Evolutionary conservation across 2,888 invertebrate species (phyloP), one percentile per base, ranked within the genome.

Genomic region (Aporophyla lueneburgensis): DNA sequence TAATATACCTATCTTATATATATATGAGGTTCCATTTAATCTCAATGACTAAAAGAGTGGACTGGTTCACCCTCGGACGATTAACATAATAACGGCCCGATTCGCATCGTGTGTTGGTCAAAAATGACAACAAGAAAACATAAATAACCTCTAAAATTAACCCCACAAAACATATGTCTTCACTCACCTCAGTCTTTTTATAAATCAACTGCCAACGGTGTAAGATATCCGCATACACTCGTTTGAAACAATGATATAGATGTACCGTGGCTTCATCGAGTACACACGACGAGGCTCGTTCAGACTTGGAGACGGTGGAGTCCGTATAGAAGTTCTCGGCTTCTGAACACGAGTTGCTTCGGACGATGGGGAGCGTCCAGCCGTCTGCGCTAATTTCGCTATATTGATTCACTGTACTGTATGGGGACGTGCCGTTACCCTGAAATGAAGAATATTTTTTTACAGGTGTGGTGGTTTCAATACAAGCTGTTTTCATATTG

Each of bases 331-430:
- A 98, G 92, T 99, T 99, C 81, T 98, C 97, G 0, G 98, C 98
- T 89, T 98, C 98, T 0, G 98, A 98, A 97, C 98, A 98, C 0
- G 98, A 99, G 92, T 98, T 99, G 71, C 99, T 99, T 54, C 99
- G 97, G 69, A 98, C 93, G 54, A 97, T 97, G 51, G 98, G 97
- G 81, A 98, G 97, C 77, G 97, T 98, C 97, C 98, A 98, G 6
- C 98, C 98, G 89, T 98, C 98, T 0, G 98, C 97, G 81, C 97
- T 97, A 40, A 98, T 98, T 91, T 99, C 98, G 78, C 96, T 97
- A 86, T 95, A 96, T 82, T 96, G 98, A 85, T 98, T 98, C 76
- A 99, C 98, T 10, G 99, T 99, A 92, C 98, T 98, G 94, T 99
- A 99, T 0, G 99, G 99, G 3, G 99, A 99, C n/a, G 98, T 98